Base-by-base conservation (phyloP, 1,140 invertebrate species). In the Hycleus phaleratus region DNA sequence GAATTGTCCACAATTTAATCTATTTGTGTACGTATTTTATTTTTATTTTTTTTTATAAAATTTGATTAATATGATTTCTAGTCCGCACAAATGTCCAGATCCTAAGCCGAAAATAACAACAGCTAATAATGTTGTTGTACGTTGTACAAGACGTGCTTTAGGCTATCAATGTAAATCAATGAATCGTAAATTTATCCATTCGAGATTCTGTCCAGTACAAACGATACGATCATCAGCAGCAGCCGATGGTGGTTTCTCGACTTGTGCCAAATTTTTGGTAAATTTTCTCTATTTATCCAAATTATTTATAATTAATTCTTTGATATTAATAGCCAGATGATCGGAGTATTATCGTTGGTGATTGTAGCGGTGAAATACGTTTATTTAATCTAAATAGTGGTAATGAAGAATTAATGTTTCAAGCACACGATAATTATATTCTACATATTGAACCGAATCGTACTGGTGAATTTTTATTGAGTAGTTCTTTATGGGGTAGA, bases 1-100 rank as follows among this genome's bases (percentile, higher is more conserved):
- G 25, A 93, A 90, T 0, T 93, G 90, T 75, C 91, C 91, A 8
- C 88, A 91, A 71, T 94, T 95, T 68, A 91, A 93, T 75, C 77
- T 95, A 32, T 89, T 92, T 62, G 80, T 86, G 83, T 86, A 71
- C 80, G 83, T 80, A 63, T 49, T 49, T 26, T 12, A n/a, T 6
- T n/a, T n/a, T n/a, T 0, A 2, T 1, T 9, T n/a, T 42, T 42
- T 42, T 1, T 10, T 11, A 42, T n/a, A 42, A 5, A 42, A 42
- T 24, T 24, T 49, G 11, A 46, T 46, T 4, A 46, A 46, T 12
- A 1, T 2, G 26, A 38, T 39, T 55, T 49, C 38, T 32, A 91
- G 88, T 57, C 93, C 93, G 3, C 94, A 98, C 73, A 90, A 93
- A 72, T 97, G 95, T 77, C 91, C 91, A 9, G 91, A 95, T 77